Percentiles rank a stretch among this genome's conserved stretches.
These are phyloP conservation scores for Rhamnusium bicolor DNA, from an alignment of 2,888 invertebrate species.

Conservation along the genomic window DNA sequence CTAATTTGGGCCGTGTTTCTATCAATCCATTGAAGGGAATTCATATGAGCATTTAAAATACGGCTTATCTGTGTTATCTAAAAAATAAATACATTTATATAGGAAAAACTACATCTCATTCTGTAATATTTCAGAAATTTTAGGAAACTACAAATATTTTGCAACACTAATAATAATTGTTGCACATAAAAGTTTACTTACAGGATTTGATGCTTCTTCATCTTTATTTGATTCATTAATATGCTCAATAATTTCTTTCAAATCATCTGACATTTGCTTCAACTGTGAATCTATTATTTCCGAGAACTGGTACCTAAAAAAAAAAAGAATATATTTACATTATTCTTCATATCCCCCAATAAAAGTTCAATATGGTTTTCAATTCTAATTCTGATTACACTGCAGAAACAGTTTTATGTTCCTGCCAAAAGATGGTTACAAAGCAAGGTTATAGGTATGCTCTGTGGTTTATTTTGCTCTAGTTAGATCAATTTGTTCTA, in stretches of 20 bases:
- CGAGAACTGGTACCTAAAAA: slow-evolving; percentile 84
- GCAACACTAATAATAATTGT: background rate
- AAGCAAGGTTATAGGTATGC: no score
- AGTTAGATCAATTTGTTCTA: no score
- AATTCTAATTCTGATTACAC: no score
- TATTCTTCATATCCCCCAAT: no score
- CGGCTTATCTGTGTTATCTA: slow-evolving; percentile 93
- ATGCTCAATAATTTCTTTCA: slow-evolving; percentile 96
- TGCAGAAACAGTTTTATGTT: no score
- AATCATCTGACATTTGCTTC: slow-evolving; percentile 94
- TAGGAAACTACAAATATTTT: no score
- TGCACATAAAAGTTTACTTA: slow-evolving; percentile 69
- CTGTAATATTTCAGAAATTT: no score
- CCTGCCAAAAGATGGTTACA: no score
- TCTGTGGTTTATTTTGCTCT: no score
- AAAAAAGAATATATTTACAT: slow-evolving; percentile 20
- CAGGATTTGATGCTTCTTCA: slow-evolving; percentile 89
- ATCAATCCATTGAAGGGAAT: slow-evolving; percentile 95
- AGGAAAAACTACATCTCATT: slow-evolving; percentile 3
- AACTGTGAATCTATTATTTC: slow-evolving; percentile 94
- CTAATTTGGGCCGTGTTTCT: slow-evolving; percentile 85
- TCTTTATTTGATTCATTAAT: slow-evolving; percentile 90
- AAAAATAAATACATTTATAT: slow-evolving; percentile 60
- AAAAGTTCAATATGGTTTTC: no score
- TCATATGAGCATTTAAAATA: slow-evolving; percentile 96